A percentile compares a stretch with the other conserved stretches of the same genome.
These are phyloP conservation scores for Anastrepha ludens DNA, from an alignment of 1,140 invertebrate species.

Conservation along the genomic window DNA sequence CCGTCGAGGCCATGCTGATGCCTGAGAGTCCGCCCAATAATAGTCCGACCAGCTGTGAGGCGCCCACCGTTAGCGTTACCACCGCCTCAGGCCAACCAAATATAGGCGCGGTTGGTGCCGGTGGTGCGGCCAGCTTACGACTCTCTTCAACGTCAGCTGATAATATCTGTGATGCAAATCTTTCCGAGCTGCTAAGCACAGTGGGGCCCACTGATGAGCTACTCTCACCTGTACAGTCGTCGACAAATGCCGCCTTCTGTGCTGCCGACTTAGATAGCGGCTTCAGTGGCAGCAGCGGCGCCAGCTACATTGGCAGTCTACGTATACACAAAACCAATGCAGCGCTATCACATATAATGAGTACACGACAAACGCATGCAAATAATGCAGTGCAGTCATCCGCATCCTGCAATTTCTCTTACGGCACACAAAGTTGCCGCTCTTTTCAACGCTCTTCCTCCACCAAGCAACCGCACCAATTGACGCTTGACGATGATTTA, in stretches of 20 bases:
- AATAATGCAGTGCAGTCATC: constrained; percentile 18
- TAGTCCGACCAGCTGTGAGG: constrained; percentile 67
- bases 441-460: constrained; percentile 64
- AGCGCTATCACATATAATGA: constrained; percentile 63
- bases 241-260: constrained; percentile 65
- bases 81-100: constrained; percentile 66
- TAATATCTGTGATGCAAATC: constrained; percentile 73
- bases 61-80: constrained; percentile 74
- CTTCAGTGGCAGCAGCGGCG: constrained; percentile 85
- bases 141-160: constrained; percentile 66
- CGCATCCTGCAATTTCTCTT: constrained; percentile 55
- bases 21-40: constrained; percentile 75
- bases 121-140: constrained; percentile 54
- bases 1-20: constrained; percentile 92
- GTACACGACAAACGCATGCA: constrained; percentile 62
- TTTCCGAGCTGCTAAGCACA: constrained; percentile 73
- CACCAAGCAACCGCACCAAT: constrained; percentile 46
- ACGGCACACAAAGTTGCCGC: constrained; percentile 66
- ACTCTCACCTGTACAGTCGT: constrained; percentile 77
- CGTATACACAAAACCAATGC: constrained; percentile 76
- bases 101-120: background rate
- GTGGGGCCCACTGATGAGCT: constrained; percentile 82
- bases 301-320: constrained; percentile 83
- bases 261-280: constrained; percentile 85
- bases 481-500: constrained; percentile 32